Evolutionary conservation across 2,888 invertebrate genomes (phyloP), one percentile per base, ranked within the genome.

Genomic region (Eupsilia transversa): DNA sequence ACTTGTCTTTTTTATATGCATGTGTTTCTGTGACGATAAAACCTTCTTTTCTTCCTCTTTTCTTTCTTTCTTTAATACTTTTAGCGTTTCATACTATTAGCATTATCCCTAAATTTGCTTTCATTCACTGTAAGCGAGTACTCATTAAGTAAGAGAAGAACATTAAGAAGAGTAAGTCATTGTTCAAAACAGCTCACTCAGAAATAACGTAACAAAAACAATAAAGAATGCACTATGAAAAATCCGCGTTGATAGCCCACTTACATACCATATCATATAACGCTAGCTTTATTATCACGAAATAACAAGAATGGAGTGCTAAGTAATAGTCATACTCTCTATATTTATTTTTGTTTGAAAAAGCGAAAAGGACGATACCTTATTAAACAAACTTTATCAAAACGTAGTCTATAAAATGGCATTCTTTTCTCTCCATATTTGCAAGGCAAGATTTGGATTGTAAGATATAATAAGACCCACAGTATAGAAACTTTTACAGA

Each of bases 191-290:
- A n/a, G 30, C 30, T 7, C 6, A 17, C 17, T 49, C 12, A n/a
- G 9, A 30, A 49, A 46, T 46, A 0, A 59, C 23, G 1, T 0
- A 30, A 38, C 5, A 38, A 57, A 57, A 49, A 30, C 20, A n/a
- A 38, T 74, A 59, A 73, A 59, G 46, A 72, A 74, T 74, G 6
- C 46, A 17, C 20, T n/a, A 38, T 38, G 14, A 57, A 7, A n/a
- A 59, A 41, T 41, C 38, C 38, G 6, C 20, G 20, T 46, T 59
- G 57, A 59, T 59, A 20, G n/a, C 38, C 7, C 20, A 43, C 14
- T 20, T 38, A 33, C n/a, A 14, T 38, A 20, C 23, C 17, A n/a
- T 38, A 20, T 59, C 46, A 59, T 59, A 33, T 27, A 74, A 49
- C 23, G 30, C 43, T 35, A 30, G 9, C 20, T 59, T 17, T 59